Conservation (phyloP, 2,113 vertebrate genomes). For the Pluvialis apricaria region DNA sequence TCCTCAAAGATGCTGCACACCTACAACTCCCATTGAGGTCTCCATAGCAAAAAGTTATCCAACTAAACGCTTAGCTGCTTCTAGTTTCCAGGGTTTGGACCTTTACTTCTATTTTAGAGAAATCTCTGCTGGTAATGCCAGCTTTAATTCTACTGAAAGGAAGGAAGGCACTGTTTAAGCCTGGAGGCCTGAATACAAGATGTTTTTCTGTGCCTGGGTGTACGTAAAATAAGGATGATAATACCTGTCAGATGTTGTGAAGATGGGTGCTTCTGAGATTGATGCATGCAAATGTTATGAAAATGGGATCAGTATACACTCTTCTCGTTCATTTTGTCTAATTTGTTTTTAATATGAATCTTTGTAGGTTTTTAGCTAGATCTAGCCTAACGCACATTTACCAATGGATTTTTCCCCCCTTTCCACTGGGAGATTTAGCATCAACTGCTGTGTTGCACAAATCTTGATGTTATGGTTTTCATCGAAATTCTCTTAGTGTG, state of each 20-base stretch:
- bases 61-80: not conserved
- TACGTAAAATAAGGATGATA: not conserved
- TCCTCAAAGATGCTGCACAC: not conserved
- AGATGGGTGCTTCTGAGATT: not conserved
- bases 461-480: not conserved
- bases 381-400: not conserved
- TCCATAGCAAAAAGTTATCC: not conserved
- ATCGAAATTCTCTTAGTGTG: not conserved
- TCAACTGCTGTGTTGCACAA: not conserved
- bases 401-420: too few relatives aligned
- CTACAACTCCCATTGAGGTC: not conserved
- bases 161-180: not conserved
- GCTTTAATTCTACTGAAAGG: not conserved
- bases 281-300: not conserved
- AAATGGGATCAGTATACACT: not conserved
- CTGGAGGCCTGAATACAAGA: not conserved
- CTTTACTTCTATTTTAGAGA: not conserved
- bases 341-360: not conserved
- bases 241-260: not conserved
- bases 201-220: accelerated
- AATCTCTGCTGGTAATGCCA: not conserved
- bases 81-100: not conserved
- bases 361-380: not conserved
- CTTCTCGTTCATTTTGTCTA: not conserved
- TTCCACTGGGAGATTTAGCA: not conserved